Conservation (phyloP, 1,140 invertebrate species). For the Sinella curviseta region DNA sequence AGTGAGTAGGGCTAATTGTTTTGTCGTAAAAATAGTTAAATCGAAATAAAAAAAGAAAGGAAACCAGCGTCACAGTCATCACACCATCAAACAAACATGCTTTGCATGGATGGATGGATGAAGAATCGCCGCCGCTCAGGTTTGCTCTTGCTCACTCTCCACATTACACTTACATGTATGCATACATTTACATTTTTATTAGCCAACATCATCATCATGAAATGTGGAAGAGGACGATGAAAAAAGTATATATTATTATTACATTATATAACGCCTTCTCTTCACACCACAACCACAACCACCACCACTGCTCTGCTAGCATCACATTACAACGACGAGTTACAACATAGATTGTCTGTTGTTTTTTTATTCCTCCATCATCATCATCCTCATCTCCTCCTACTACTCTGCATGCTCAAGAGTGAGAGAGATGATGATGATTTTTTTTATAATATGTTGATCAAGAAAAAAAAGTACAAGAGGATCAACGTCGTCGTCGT, state of each 20-base stretch:
- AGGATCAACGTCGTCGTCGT: too few species aligned
- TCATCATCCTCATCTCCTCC: neutral
- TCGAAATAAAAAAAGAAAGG: too few species aligned
- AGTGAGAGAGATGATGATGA: neutral
- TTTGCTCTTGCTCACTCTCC: too few species aligned
- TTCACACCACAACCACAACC: neutral
- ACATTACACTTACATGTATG: neutral
- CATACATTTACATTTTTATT: neutral
- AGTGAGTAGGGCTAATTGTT: neutral
- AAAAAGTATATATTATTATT: neutral
- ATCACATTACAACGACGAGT: neutral
- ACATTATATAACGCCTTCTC: neutral
- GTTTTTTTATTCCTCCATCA: neutral
- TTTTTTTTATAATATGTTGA: too few species aligned
- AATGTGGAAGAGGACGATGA: too few species aligned
- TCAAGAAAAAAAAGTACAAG: too few species aligned
- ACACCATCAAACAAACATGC: too few species aligned
- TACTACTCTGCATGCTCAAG: neutral
- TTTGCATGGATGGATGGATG: too few species aligned
- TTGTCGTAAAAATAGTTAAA: slow-evolving; percentile 9
- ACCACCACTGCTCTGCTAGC: neutral
- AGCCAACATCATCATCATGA: neutral
- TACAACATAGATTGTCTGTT: neutral
- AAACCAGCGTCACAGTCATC: too few species aligned
- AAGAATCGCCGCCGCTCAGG: too few species aligned